Conservation (phyloP, 2,113 vertebrate species). For the Microcebus ravelobensis region DNA sequence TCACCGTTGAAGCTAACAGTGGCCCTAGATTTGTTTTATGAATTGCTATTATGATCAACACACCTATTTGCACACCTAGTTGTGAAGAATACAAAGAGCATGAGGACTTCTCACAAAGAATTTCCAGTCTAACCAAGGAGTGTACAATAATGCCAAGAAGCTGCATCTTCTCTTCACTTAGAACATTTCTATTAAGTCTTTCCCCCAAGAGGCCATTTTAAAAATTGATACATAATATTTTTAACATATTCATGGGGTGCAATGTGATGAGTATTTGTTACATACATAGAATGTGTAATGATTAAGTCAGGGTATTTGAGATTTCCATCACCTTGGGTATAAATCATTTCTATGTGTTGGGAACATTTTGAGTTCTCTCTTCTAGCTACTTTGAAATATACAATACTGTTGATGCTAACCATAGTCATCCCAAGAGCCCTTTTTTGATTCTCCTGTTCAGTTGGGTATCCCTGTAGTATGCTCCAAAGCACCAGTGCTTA, state of each 20-base stretch:
- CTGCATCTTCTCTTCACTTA: background rate
- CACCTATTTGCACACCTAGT: background rate
- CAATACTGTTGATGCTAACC: too few species aligned
- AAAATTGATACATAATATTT: too few species aligned
- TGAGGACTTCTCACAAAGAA: background rate
- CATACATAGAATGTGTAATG: too few species aligned
- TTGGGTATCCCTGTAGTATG: rapidly evolving
- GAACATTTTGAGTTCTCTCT: too few species aligned
- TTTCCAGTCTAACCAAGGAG: background rate
- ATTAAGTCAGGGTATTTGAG: too few species aligned
- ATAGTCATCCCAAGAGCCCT: background rate
- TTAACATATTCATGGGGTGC: too few species aligned
- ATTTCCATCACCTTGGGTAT: too few species aligned
- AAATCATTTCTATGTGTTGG: too few species aligned
- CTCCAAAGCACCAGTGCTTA: background rate
- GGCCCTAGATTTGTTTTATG: background rate
- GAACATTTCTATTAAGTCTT: background rate
- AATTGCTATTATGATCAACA: background rate
- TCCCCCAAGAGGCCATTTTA: background rate
- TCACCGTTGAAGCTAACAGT: background rate
- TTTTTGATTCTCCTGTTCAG: background rate
- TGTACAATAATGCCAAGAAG: rapidly evolving
- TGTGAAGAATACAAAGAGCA: background rate
- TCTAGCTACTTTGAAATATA: too few species aligned
- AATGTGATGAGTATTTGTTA: too few species aligned